Evolutionary conservation across 2,888 invertebrate genomes (phyloP).

Genomic region (Schizaphis graminum): DNA sequence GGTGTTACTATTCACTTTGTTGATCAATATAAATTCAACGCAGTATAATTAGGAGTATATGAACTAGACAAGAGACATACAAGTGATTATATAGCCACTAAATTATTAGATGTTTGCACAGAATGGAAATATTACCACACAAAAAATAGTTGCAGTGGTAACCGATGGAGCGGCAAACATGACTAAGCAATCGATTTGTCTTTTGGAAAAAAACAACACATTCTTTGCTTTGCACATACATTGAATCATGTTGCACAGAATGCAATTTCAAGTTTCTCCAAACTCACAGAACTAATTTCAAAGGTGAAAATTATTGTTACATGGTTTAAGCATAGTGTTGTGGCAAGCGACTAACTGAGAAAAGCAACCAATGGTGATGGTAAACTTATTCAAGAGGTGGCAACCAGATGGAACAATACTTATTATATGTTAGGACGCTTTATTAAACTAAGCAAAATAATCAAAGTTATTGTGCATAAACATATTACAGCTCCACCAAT

Average conservation of each 20-base stretch:
- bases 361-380: no score
- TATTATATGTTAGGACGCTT: neutral
- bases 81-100: constrained; percentile 69
- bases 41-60: constrained; percentile 70
- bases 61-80: constrained; percentile 70
- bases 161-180: constrained; percentile 69
- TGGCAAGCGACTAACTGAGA: no score
- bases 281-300: no score
- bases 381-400: neutral
- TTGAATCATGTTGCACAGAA: neutral
- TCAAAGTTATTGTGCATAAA: constrained; percentile 49
- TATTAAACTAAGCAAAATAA: constrained; percentile 25
- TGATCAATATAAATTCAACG: constrained; percentile 59
- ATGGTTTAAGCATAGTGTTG: no score
- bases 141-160: constrained; percentile 69
- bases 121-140: constrained; percentile 68
- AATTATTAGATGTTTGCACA: constrained; percentile 68
- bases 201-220: neutral
- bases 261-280: neutral
- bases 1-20: constrained; percentile 69
- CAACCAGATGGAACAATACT: neutral
- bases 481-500: neutral
- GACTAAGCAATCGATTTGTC: constrained; percentile 69
- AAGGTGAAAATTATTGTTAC: no score
- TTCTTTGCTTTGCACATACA: neutral